phyloP scores from a whole-genome alignment of 1,140 invertebrate species.

The Riptortus pedestris region DNA sequence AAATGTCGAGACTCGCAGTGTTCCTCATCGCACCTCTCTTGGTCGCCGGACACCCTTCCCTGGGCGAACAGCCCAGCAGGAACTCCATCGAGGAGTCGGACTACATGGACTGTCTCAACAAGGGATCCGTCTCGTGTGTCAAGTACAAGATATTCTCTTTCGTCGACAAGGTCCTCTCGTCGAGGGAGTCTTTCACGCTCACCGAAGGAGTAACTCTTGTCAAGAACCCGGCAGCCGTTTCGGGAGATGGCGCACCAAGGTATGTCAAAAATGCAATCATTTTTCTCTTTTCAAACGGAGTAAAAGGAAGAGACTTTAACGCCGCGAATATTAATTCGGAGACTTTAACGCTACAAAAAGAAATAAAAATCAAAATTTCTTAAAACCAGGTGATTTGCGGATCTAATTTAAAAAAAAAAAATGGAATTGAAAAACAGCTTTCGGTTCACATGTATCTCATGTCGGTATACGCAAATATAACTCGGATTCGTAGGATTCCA shows the following conservation, averaged over 20 bases:
- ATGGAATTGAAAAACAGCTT: too few relatives aligned
- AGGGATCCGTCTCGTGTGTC: slow-evolving; percentile 67
- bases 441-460: too few relatives aligned
- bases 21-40: not conserved
- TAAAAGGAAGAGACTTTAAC: too few relatives aligned
- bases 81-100: not conserved
- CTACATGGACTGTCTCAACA: slow-evolving; percentile 62
- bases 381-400: too few relatives aligned
- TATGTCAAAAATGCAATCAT: slow-evolving; percentile 10
- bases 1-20: not conserved
- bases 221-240: slow-evolving; percentile 49
- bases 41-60: not conserved
- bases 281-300: too few relatives aligned
- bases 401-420: too few relatives aligned
- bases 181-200: slow-evolving; percentile 63
- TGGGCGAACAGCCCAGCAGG: not conserved
- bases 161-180: slow-evolving; percentile 65
- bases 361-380: too few relatives aligned
- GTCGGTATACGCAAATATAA: too few relatives aligned
- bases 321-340: too few relatives aligned
- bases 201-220: slow-evolving; percentile 71
- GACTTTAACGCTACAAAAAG: too few relatives aligned
- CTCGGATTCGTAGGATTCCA: too few relatives aligned
- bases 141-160: slow-evolving; percentile 75
- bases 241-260: slow-evolving; percentile 54